phyloP scores from a whole-genome alignment of 2,797 vertebrate species.

The Schizopygopsis pylzovi region DNA sequence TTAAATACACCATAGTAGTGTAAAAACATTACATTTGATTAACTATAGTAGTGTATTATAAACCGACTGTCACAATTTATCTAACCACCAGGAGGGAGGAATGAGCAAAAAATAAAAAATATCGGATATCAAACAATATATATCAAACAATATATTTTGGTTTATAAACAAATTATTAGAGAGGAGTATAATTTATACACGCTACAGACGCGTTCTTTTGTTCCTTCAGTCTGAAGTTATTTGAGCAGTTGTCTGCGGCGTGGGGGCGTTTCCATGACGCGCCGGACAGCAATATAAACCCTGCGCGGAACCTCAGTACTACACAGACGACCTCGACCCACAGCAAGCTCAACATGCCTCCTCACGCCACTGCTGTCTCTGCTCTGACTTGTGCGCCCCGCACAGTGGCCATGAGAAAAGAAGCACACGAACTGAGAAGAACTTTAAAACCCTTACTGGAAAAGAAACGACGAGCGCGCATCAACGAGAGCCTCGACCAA shows the following conservation, averaged over 20 bases:
- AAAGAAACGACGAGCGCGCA: slow-evolving; percentile 86
- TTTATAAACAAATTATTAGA: slow-evolving; percentile 28
- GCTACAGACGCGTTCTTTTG: slow-evolving; percentile 62
- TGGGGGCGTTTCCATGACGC: slow-evolving; percentile 82
- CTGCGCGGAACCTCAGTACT: not conserved
- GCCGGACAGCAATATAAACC: slow-evolving; percentile 75
- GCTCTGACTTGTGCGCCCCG: slow-evolving; percentile 61
- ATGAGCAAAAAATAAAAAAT: not conserved
- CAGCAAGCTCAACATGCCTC: slow-evolving; percentile 69
- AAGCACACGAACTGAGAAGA: slow-evolving; percentile 84
- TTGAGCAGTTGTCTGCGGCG: slow-evolving; percentile 62
- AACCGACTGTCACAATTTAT: not conserved
- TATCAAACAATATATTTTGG: not conserved
- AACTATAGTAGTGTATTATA: not conserved
- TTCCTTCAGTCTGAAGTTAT: slow-evolving; percentile 64
- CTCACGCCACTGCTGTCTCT: slow-evolving; percentile 65
- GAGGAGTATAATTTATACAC: slow-evolving; percentile 59
- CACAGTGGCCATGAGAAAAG: slow-evolving; percentile 78
- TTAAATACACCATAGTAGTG: not conserved
- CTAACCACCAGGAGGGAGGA: not conserved
- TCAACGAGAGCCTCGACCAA: slow-evolving; percentile 85
- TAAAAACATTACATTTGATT: not conserved
- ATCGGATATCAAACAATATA: not conserved
- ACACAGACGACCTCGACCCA: not conserved
- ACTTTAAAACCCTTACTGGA: slow-evolving; percentile 86